A percentile compares a stretch with the other conserved stretches of the same genome.
Evolutionary conservation across 2,113 vertebrate genomes (phyloP).

Genomic region (Poeciliopsis retropinna): DNA sequence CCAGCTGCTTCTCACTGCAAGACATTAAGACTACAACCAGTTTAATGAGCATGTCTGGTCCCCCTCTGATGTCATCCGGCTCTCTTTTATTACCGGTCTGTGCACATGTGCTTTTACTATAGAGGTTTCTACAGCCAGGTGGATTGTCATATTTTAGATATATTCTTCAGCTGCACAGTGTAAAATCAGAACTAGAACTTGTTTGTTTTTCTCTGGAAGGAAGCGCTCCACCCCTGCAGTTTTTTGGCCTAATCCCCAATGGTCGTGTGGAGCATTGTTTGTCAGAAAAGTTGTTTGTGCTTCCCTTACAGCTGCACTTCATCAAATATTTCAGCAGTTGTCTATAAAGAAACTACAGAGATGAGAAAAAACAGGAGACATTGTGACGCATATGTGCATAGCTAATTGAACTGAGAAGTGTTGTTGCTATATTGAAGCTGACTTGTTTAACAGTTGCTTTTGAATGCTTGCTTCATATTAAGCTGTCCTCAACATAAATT

Average conservation of each 20-base stretch:
- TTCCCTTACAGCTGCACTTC: not conserved
- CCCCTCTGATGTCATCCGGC: slow-evolving; percentile 15
- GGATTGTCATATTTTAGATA: not conserved
- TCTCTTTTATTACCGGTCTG: slow-evolving; percentile 2
- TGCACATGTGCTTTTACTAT: not conserved
- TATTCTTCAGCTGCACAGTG: not conserved
- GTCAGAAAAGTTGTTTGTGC: not conserved
- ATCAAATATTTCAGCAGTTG: not conserved
- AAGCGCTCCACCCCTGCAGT: not conserved
- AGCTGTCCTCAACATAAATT: too few relatives aligned
- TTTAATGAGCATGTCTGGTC: slow-evolving; percentile 28
- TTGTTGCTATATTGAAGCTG: not conserved
- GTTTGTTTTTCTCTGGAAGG: not conserved
- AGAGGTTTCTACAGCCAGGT: not conserved
- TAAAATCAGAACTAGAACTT: not conserved
- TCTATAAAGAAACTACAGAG: not conserved
- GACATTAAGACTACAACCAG: slow-evolving; percentile 38
- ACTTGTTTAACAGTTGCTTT: not conserved
- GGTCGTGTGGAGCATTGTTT: not conserved
- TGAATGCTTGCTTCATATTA: not conserved
- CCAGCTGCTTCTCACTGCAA: slow-evolving; percentile 47
- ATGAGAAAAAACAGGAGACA: not conserved
- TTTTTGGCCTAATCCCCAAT: not conserved
- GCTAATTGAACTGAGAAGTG: not conserved
- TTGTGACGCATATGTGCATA: not conserved